Percentiles rank a stretch among this genome's conserved stretches.
Evolutionary conservation across 2,797 vertebrate genomes (phyloP).

Genomic region (Falco novaeseelandiae): DNA sequence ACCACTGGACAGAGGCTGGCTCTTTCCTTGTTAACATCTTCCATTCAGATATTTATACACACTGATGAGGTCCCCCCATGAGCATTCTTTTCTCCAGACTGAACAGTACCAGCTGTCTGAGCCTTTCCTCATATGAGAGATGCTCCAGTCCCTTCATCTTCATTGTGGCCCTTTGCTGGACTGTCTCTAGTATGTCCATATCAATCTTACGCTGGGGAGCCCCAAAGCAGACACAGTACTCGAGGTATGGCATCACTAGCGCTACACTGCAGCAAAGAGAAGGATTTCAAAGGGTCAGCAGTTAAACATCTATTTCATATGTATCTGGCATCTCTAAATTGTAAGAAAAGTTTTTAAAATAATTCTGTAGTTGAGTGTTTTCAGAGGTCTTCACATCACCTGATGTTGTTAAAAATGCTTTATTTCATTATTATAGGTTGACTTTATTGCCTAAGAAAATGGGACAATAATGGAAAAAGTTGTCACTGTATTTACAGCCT

Average conservation of each 20-base stretch:
- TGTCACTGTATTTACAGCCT: not conserved
- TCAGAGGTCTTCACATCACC: not conserved
- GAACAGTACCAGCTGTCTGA: not conserved
- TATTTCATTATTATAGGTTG: not conserved
- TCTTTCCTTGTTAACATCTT: not conserved
- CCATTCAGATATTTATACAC: not conserved
- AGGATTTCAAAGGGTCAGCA: not conserved
- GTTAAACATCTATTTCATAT: not conserved
- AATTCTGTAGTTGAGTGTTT: not conserved
- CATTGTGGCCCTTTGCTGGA: not conserved
- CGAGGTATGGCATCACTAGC: not conserved
- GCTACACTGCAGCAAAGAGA: not conserved
- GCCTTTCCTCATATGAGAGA: not conserved
- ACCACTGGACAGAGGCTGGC: not conserved
- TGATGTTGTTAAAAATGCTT: not conserved
- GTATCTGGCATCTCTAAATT: not conserved
- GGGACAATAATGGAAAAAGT: not conserved
- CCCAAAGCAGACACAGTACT: not conserved
- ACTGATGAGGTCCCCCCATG: too few species aligned
- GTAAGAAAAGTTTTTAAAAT: not conserved
- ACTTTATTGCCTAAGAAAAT: not conserved
- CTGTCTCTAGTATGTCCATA: not conserved
- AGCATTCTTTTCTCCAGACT: not conserved
- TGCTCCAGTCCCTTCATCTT: not conserved
- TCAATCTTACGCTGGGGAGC: not conserved